Percentiles rank a stretch among this genome's conserved stretches.
Conservation (phyloP, 2,113 vertebrate genomes). For the Hemibagrus wyckioides region DNA sequence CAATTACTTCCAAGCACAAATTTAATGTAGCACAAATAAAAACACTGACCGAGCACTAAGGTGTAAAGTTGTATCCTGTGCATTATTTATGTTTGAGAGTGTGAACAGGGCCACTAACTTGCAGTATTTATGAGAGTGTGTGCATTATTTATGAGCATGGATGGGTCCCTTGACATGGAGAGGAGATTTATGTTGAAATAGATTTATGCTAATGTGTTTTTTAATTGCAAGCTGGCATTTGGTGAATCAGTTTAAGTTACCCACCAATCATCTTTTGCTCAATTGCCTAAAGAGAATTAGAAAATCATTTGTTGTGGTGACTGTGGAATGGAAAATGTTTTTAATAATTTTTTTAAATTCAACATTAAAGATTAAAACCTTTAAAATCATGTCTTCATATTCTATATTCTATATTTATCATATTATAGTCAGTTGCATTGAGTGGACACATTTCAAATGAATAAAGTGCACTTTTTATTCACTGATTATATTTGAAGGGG, state of each 20-base stretch:
- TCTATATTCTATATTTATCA: not conserved
- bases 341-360: not conserved
- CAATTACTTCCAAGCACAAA: conserved; percentile 50
- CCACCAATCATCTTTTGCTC: not conserved
- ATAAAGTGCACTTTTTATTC: not conserved
- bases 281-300: not conserved
- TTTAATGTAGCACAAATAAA: conserved; percentile 38
- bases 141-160: conserved; percentile 17
- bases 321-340: not conserved
- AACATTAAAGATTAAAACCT: not conserved
- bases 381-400: not conserved
- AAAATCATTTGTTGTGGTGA: not conserved
- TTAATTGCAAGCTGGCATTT: conserved; percentile 5
- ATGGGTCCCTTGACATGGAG: not conserved
- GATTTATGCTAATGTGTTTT: conserved; percentile 4
- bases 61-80: conserved; percentile 27
- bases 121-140: conserved; percentile 15
- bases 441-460: not conserved
- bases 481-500: not conserved
- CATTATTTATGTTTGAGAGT: conserved; percentile 33
- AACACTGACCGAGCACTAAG: conserved; percentile 23
- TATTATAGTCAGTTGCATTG: not conserved
- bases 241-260: not conserved
- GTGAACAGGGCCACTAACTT: conserved; percentile 9
- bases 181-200: conserved; percentile 7